Percentiles rank a stretch among this genome's conserved stretches.
These are phyloP conservation scores for Eclectus roratus DNA, from an alignment of 2,113 vertebrate species.

Conservation along the genomic window DNA sequence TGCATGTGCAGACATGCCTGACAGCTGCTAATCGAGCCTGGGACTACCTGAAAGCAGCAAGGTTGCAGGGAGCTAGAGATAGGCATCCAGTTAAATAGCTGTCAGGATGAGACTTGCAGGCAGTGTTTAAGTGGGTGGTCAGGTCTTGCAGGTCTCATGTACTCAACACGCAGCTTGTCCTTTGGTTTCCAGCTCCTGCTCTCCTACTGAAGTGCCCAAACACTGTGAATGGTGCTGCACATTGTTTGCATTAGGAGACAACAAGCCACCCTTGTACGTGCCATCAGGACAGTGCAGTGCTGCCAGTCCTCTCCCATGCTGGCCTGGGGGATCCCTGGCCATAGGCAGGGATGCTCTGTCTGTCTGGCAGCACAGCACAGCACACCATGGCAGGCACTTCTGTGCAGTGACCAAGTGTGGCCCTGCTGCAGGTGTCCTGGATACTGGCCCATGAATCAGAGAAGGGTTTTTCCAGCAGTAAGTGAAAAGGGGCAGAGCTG, in stretches of 20 bases:
- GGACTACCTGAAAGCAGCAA: not conserved
- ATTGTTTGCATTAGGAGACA: not conserved
- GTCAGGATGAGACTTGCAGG: not conserved
- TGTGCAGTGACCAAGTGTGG: rapidly evolving
- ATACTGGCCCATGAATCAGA: not conserved
- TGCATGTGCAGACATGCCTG: not conserved
- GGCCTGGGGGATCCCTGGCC: not conserved
- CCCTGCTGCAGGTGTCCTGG: not conserved
- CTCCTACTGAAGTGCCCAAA: not conserved
- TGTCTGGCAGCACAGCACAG: not conserved
- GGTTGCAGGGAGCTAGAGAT: not conserved
- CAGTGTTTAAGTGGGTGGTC: not conserved
- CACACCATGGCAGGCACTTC: not conserved
- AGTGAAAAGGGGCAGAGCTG: not conserved
- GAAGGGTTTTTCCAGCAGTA: not conserved
- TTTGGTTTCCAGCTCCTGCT: not conserved
- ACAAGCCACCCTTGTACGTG: rapidly evolving
- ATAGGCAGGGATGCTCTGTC: rapidly evolving
- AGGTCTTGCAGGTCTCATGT: not conserved
- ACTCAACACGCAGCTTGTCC: not conserved
- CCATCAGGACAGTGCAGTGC: rapidly evolving
- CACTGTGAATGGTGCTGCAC: not conserved
- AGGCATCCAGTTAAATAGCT: not conserved
- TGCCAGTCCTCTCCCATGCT: not conserved
- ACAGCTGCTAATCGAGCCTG: rapidly evolving